Evolutionary conservation across 2,113 vertebrate genomes (phyloP).

Genomic region (Brevimyrus niger): DNA sequence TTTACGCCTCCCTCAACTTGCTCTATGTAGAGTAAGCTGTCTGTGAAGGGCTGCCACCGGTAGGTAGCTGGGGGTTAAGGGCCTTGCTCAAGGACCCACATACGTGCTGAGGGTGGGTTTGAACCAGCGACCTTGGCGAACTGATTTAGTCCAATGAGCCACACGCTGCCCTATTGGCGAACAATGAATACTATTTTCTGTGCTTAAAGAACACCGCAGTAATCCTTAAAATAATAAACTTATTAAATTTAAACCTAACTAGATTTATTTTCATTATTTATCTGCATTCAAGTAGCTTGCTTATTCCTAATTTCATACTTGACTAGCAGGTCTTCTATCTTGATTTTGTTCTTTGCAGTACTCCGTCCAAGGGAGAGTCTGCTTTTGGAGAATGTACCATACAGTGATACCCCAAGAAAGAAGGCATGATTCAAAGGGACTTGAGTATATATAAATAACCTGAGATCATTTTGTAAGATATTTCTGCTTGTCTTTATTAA

Average conservation of each 20-base stretch:
- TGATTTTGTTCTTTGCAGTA: conserved; percentile 36
- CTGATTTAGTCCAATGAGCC: too few species aligned
- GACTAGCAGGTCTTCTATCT: neutral
- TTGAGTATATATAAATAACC: neutral
- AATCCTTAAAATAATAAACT: neutral
- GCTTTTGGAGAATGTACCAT: conserved; percentile 62
- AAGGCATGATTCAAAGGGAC: conserved; percentile 37
- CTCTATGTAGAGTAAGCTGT: too few species aligned
- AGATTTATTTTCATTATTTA: neutral
- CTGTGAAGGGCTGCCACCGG: too few species aligned
- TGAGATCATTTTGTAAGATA: neutral
- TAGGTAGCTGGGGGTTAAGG: too few species aligned
- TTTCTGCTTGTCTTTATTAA: neutral
- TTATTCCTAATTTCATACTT: neutral
- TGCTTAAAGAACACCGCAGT: neutral
- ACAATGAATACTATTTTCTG: neutral
- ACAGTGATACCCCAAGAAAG: conserved; percentile 56
- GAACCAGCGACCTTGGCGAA: too few species aligned
- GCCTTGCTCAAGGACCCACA: too few species aligned
- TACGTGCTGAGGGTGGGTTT: too few species aligned
- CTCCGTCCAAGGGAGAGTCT: conserved; percentile 56
- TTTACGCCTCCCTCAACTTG: too few species aligned
- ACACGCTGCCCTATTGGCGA: neutral
- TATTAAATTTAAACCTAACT: too few species aligned
- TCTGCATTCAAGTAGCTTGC: neutral